Conservation (phyloP, 2,113 vertebrate species). For the Labrus mixtus region DNA sequence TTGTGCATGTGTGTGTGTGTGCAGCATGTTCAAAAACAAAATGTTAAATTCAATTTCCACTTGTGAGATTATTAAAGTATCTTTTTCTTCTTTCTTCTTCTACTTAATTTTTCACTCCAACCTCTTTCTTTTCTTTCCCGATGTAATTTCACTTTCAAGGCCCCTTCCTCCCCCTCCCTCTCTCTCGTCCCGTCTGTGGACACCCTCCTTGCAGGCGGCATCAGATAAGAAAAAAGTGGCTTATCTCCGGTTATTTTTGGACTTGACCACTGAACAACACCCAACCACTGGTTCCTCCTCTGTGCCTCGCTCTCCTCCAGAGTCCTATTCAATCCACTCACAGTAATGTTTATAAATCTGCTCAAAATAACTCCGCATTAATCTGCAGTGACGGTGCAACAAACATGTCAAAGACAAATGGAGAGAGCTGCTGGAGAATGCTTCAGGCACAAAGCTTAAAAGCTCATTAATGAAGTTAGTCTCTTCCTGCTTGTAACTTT, state of each 20-base stretch:
- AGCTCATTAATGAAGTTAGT: background rate
- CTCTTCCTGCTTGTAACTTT: background rate
- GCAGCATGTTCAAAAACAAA: no score
- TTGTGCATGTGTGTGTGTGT: no score
- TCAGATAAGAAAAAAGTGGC: background rate
- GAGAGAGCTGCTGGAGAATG: background rate
- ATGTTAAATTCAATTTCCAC: no score
- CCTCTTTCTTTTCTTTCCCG: no score
- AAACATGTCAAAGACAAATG: background rate
- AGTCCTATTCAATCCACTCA: background rate
- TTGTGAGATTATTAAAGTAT: no score
- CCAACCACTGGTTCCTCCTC: conserved; percentile 28
- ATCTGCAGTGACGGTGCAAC: background rate
- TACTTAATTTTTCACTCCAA: no score
- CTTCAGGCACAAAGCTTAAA: background rate
- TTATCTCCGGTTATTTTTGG: conserved; percentile 33
- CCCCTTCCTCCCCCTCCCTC: background rate
- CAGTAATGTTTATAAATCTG: conserved; percentile 7
- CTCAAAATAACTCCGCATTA: conserved; percentile 40
- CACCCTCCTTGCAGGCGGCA: background rate
- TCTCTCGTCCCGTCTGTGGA: background rate
- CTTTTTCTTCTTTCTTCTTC: no score
- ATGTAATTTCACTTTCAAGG: no score
- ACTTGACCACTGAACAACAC: conserved; percentile 12
- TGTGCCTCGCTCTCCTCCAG: background rate